Evolutionary conservation across 2,797 vertebrate genomes (phyloP).

Genomic region (Cyprinella venusta): DNA sequence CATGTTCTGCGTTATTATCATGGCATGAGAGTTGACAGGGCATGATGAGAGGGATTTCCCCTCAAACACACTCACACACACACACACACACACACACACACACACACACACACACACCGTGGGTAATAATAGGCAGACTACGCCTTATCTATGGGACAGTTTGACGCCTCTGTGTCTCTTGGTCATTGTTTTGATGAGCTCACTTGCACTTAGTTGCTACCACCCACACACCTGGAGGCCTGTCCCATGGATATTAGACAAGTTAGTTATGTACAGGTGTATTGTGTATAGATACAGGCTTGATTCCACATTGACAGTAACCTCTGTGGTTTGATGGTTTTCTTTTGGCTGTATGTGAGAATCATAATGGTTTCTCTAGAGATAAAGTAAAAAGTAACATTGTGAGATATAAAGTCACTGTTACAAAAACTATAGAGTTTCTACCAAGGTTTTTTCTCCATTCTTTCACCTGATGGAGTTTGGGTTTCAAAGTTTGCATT

Average conservation of each 20-base stretch:
- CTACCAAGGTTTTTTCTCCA: too few species aligned
- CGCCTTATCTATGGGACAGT: conserved; percentile 65
- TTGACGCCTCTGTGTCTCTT: conserved; percentile 72
- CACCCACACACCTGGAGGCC: conserved; percentile 39
- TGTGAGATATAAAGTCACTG: not conserved
- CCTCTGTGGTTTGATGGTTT: not conserved
- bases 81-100: conserved; percentile 48
- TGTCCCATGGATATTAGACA: conserved; percentile 54
- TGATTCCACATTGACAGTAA: conserved; percentile 54
- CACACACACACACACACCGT: conserved; percentile 45
- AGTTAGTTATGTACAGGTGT: conserved; percentile 54
- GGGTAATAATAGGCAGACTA: conserved; percentile 60
- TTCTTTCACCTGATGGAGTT: too few species aligned
- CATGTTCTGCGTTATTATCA: conserved; percentile 20
- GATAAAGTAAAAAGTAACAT: not conserved
- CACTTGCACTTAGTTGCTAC: conserved; percentile 58
- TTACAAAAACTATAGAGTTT: not conserved
- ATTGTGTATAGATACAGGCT: conserved; percentile 62
- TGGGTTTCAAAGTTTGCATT: too few species aligned
- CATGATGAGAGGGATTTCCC: conserved; percentile 58
- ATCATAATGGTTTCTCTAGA: not conserved
- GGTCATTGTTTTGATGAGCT: conserved; percentile 69
- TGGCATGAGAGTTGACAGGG: conserved; percentile 35
- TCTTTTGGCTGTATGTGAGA: conserved; percentile 12
- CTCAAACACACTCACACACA: conserved; percentile 51